Percentiles rank a stretch among this genome's conserved stretches.
Conservation (phyloP, 2,888 invertebrate species). For the Ptycholaimellus sp. region DNA sequence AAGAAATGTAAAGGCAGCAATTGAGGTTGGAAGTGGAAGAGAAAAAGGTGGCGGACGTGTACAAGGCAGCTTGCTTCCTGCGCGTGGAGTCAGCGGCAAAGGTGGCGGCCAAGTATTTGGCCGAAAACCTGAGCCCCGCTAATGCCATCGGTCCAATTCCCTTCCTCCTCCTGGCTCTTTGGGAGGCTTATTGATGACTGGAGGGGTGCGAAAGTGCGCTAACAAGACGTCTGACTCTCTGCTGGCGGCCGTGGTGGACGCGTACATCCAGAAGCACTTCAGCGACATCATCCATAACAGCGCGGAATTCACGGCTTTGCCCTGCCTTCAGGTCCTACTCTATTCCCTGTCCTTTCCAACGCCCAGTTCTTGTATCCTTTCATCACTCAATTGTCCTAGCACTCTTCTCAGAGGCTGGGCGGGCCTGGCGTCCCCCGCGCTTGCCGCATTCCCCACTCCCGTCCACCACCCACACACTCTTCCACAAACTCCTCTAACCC, state of each 20-base stretch:
- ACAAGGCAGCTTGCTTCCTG: slow-evolving; percentile 50
- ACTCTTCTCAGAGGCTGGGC: no score
- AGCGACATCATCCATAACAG: slow-evolving; percentile 14
- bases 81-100: slow-evolving; percentile 45
- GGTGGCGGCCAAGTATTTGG: slow-evolving; percentile 46
- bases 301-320: slow-evolving; percentile 19
- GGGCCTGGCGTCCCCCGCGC: no score
- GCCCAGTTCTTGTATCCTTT: no score
- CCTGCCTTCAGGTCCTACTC: slow-evolving; percentile 16
- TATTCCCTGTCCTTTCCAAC: no score
- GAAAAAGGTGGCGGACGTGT: slow-evolving; percentile 45
- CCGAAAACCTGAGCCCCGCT: slow-evolving; percentile 38
- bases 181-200: no score
- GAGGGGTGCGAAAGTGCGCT: slow-evolving; percentile 20
- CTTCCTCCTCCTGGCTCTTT: not conserved
- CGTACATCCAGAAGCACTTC: slow-evolving; percentile 17
- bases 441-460: no score
- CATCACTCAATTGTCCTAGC: no score
- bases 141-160: slow-evolving; percentile 29
- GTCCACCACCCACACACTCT: no score
- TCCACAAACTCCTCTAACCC: no score
- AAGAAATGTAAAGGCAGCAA: slow-evolving; percentile 5
- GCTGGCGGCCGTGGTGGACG: slow-evolving; percentile 17
- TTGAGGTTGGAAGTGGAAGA: slow-evolving; percentile 34
- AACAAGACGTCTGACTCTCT: slow-evolving; percentile 20